Conservation (phyloP, 2,888 invertebrate species). For the Taenaris catops region DNA sequence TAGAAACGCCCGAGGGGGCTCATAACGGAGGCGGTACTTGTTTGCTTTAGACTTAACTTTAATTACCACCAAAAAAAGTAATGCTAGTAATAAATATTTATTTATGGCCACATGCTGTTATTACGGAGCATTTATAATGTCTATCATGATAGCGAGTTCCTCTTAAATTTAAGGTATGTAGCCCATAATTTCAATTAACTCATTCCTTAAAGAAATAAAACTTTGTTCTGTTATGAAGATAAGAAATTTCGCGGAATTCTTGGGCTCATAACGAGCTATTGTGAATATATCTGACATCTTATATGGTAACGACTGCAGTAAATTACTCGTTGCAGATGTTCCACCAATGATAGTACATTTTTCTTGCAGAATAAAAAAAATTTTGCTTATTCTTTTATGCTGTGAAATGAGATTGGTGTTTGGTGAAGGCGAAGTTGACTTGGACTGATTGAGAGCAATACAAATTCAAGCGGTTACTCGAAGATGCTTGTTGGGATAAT, state of each 20-base stretch:
- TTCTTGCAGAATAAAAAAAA: constrained; percentile 11
- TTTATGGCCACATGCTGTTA: constrained; percentile 68
- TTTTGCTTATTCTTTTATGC: constrained; percentile 41
- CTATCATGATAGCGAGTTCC: constrained; percentile 47
- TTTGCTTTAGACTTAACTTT: constrained; percentile 69
- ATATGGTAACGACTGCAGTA: constrained; percentile 31
- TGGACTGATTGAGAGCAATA: constrained; percentile 63
- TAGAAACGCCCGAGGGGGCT: constrained; percentile 41
- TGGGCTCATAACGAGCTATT: constrained; percentile 38
- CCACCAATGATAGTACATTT: constrained; percentile 15
- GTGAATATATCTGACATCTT: constrained; percentile 41
- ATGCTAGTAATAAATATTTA: constrained; percentile 66
- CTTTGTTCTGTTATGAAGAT: constrained; percentile 26
- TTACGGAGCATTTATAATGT: constrained; percentile 52
- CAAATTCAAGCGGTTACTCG: constrained; percentile 38
- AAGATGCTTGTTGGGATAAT: constrained; percentile 65
- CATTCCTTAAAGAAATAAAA: constrained; percentile 35
- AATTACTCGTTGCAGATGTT: constrained; percentile 39
- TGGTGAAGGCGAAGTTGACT: constrained; percentile 34
- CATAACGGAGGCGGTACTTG: constrained; percentile 46
- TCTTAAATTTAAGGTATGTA: constrained; percentile 48
- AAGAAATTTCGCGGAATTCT: constrained; percentile 26
- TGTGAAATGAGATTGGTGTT: constrained; percentile 44
- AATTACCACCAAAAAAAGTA: constrained; percentile 60
- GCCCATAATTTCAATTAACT: constrained; percentile 71